These are phyloP conservation scores for Oligia latruncula DNA, from an alignment of 2,888 invertebrate genomes.

Conservation along the genomic window DNA sequence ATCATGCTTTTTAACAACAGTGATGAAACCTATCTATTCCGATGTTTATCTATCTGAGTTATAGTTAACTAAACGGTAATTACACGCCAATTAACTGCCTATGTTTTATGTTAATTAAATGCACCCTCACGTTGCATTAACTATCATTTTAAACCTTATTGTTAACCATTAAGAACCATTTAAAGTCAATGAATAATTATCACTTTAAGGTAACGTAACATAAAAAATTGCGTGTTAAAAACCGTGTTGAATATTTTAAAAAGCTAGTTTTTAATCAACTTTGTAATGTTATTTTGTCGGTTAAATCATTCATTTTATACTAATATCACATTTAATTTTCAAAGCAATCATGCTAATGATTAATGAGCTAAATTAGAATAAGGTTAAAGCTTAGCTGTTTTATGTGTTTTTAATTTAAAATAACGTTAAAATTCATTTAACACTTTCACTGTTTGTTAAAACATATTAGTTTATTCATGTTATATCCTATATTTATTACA, in stretches of 20 bases:
- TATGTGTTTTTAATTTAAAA: conserved; percentile 41
- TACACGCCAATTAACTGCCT: conserved; percentile 84
- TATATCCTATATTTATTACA: conserved; percentile 31
- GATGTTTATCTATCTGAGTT: conserved; percentile 70
- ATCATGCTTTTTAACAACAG: conserved; percentile 55
- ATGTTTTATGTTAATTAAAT: conserved; percentile 81
- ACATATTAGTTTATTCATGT: conserved; percentile 38
- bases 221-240: conserved; percentile 18
- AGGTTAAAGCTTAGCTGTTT: conserved; percentile 31
- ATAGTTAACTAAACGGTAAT: conserved; percentile 81
- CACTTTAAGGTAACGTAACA: conserved; percentile 29
- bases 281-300: conserved; percentile 21
- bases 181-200: conserved; percentile 63
- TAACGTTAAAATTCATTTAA: conserved; percentile 28
- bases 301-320: conserved; percentile 26
- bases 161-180: conserved; percentile 57
- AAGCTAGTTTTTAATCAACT: conserved; percentile 14
- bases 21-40: conserved; percentile 67
- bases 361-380: conserved; percentile 47
- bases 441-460: conserved; percentile 25
- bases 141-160: conserved; percentile 60
- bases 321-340: conserved; percentile 34
- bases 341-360: conserved; percentile 22
- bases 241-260: conserved; percentile 15
- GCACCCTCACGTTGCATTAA: conserved; percentile 78